Conservation (phyloP, 2,888 invertebrate genomes). For the Scaptomyza parva region DNA sequence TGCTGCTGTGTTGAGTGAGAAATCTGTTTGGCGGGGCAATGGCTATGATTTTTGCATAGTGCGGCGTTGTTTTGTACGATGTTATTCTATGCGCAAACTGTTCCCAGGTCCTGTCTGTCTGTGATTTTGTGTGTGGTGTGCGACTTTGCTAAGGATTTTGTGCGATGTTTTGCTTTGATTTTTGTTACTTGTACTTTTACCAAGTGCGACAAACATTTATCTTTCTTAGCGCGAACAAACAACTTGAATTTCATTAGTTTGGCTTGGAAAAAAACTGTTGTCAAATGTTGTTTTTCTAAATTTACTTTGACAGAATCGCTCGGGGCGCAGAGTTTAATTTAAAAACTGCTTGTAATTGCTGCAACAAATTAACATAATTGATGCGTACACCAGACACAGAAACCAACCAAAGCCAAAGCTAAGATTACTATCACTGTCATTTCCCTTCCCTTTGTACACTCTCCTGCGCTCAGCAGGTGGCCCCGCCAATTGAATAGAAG, state of each 20-base stretch:
- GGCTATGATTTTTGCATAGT: conserved; percentile 21
- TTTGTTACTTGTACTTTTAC: conserved; percentile 2
- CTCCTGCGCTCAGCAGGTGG: conserved; percentile 70
- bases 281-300: conserved; percentile 19
- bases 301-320: conserved; percentile 12
- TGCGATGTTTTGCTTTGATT: conserved; percentile 4
- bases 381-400: conserved; percentile 55
- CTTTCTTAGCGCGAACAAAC: conserved; percentile 44
- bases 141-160: conserved; percentile 37
- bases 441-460: background rate
- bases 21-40: conserved; percentile 35
- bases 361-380: conserved; percentile 76
- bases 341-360: conserved; percentile 74
- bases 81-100: conserved; percentile 46
- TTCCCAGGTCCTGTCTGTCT: conserved; percentile 64
- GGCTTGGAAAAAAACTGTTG: conserved; percentile 37
- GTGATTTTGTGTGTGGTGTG: conserved; percentile 48
- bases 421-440: conserved; percentile 35
- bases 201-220: conserved; percentile 40
- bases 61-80: conserved; percentile 25
- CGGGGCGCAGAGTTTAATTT: conserved; percentile 39
- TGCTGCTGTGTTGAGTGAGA: conserved; percentile 37
- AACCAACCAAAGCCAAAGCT: conserved; percentile 36
- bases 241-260: conserved; percentile 32
- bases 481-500: conserved; percentile 24